These are phyloP conservation scores for Centropus unirufus DNA, from an alignment of 2,113 vertebrate species.

Conservation along the genomic window DNA sequence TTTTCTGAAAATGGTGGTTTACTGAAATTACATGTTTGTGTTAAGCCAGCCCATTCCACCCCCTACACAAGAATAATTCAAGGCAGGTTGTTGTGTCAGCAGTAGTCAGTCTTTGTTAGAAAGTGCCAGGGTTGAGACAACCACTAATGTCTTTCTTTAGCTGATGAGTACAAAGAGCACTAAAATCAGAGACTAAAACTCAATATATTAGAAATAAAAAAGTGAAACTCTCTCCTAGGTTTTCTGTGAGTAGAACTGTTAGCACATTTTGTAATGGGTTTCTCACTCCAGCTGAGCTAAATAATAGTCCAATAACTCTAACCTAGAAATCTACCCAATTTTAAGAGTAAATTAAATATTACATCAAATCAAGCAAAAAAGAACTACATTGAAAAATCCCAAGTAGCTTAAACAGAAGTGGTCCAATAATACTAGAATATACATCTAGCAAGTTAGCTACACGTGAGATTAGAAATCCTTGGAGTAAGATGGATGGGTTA, in stretches of 20 bases:
- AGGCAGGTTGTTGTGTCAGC: conserved; percentile 43
- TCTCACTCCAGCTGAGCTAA: background rate
- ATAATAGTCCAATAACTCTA: background rate
- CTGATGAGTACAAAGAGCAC: background rate
- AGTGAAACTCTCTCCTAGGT: background rate
- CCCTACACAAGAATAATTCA: conserved; percentile 33
- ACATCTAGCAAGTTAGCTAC: background rate
- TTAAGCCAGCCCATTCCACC: conserved; percentile 27
- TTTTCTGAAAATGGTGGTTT: conserved; percentile 45
- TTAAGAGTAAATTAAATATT: conserved; percentile 17
- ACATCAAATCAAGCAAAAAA: conserved; percentile 18
- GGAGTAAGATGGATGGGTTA: background rate
- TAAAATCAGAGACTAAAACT: conserved; percentile 32
- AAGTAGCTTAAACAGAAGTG: background rate
- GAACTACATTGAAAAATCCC: background rate
- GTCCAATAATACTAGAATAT: background rate
- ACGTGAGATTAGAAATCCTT: background rate
- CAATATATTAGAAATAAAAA: background rate
- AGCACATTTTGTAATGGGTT: background rate
- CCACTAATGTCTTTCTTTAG: conserved; percentile 29
- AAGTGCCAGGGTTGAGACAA: background rate
- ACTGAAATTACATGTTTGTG: conserved; percentile 45
- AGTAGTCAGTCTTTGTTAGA: conserved; percentile 58
- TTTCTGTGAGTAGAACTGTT: background rate
- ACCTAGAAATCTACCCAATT: background rate